These are phyloP conservation scores for Lymantria dispar DNA, from an alignment of 2,888 invertebrate species.

Conservation along the genomic window DNA sequence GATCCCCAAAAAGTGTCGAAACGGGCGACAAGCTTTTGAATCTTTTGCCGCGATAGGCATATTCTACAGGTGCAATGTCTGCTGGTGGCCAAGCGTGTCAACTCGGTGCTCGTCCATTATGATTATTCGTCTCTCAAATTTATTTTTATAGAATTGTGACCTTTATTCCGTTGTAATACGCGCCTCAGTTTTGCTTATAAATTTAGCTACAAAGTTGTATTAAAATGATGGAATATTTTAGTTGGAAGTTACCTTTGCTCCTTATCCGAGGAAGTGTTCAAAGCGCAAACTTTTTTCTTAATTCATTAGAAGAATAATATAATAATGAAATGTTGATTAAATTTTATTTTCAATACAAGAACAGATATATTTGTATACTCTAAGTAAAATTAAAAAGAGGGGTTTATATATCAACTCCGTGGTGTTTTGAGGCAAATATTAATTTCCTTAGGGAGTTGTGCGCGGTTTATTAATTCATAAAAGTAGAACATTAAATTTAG, in stretches of 20 bases:
- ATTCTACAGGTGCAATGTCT: conserved; percentile 74
- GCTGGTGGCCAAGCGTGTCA: conserved; percentile 70
- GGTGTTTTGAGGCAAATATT: conserved; percentile 48
- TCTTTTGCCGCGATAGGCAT: conserved; percentile 70
- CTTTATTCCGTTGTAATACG: conserved; percentile 26
- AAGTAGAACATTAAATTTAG: conserved; percentile 36
- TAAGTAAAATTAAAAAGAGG: conserved; percentile 42
- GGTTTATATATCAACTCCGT: conserved; percentile 37
- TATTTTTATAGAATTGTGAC: conserved; percentile 26
- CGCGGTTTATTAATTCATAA: conserved; percentile 52
- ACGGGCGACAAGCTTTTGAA: conserved; percentile 62
- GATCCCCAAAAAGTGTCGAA: conserved; percentile 58
- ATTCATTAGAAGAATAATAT: conserved; percentile 15
- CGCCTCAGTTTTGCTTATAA: background rate
- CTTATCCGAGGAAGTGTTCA: conserved; percentile 44
- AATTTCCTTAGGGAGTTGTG: conserved; percentile 59
- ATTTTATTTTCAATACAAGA: conserved; percentile 19
- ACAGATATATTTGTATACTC: conserved; percentile 23
- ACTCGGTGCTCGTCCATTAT: conserved; percentile 33
- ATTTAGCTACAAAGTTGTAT: background rate
- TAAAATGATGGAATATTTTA: conserved; percentile 35
- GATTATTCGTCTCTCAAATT: conserved; percentile 13
- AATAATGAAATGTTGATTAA: conserved; percentile 36
- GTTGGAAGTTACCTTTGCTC: conserved; percentile 20
- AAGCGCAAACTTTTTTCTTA: conserved; percentile 31